Percentiles rank a stretch among this genome's conserved stretches.
phyloP scores from a whole-genome alignment of 35 echinoderm and acorn worm genomes.

The Holothuria glaberrima region DNA sequence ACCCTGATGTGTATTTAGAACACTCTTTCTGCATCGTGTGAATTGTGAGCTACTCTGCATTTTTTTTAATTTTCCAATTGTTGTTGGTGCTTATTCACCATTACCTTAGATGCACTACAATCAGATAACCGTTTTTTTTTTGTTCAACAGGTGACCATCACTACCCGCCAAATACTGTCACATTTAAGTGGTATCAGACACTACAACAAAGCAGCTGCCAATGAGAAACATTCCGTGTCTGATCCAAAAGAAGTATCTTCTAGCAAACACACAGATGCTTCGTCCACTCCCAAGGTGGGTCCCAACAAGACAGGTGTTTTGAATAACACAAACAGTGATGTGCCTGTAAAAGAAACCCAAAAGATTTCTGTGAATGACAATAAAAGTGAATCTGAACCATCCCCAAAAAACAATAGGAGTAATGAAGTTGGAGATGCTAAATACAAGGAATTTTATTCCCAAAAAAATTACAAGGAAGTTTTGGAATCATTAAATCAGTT shows the following conservation, averaged over 20 bases:
- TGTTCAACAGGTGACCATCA: slow-evolving; percentile 79
- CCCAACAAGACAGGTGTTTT: no score
- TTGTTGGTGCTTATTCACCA: no score
- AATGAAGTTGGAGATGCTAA: slow-evolving; percentile 49
- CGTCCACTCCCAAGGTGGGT: not conserved
- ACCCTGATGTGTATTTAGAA: no score
- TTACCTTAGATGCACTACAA: no score
- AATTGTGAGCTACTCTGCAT: no score
- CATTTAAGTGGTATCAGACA: slow-evolving; percentile 93
- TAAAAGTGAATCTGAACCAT: no score
- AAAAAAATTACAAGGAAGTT: slow-evolving; percentile 68
- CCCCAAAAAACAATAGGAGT: no score
- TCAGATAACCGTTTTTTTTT: not conserved
- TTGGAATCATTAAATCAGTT: slow-evolving; percentile 72
- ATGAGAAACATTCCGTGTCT: slow-evolving; percentile 24
- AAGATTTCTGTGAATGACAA: slow-evolving; percentile 2
- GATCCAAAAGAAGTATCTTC: not conserved
- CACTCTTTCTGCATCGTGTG: no score
- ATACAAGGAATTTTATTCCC: slow-evolving; percentile 69
- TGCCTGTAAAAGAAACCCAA: not conserved
- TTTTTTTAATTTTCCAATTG: no score
- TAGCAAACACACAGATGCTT: not conserved
- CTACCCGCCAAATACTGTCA: slow-evolving; percentile 88
- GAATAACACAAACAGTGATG: no score
- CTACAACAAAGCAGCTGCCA: slow-evolving; percentile 76